Evolutionary conservation across 2,797 vertebrate genomes (phyloP).

Genomic region (Ibycter americanus): DNA sequence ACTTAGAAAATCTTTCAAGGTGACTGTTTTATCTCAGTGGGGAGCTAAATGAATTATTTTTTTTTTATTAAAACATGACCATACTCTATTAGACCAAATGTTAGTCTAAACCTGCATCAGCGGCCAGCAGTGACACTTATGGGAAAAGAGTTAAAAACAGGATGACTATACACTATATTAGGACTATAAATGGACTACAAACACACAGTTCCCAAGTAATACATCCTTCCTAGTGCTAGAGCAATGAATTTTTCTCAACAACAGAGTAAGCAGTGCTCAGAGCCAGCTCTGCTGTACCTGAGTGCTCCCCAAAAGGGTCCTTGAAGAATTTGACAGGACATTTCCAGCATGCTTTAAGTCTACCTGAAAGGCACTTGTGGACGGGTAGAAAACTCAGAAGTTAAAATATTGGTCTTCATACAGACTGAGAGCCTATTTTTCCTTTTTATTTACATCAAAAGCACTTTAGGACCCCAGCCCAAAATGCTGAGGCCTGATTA

Average conservation of each 20-base stretch:
- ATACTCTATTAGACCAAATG: neutral
- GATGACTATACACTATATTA: neutral
- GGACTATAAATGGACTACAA: neutral
- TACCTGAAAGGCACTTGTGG: neutral
- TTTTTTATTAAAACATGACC: neutral
- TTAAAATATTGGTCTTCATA: neutral
- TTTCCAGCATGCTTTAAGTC: neutral
- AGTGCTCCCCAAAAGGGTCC: neutral
- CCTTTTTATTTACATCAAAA: neutral
- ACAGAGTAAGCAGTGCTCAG: neutral
- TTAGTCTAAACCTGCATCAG: neutral
- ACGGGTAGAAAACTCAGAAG: neutral
- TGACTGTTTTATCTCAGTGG: neutral
- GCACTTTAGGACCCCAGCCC: neutral
- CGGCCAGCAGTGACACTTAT: neutral
- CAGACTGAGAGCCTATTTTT: neutral
- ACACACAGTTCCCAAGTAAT: neutral
- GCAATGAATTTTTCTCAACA: neutral
- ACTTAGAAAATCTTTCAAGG: neutral
- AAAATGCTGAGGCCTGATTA: neutral
- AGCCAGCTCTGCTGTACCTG: neutral
- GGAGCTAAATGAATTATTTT: neutral
- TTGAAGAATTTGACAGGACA: neutral
- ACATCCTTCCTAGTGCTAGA: neutral
- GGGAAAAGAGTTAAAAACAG: neutral